phyloP scores from a whole-genome alignment of 2,888 invertebrate genomes.

The Podabrus alpinus region DNA sequence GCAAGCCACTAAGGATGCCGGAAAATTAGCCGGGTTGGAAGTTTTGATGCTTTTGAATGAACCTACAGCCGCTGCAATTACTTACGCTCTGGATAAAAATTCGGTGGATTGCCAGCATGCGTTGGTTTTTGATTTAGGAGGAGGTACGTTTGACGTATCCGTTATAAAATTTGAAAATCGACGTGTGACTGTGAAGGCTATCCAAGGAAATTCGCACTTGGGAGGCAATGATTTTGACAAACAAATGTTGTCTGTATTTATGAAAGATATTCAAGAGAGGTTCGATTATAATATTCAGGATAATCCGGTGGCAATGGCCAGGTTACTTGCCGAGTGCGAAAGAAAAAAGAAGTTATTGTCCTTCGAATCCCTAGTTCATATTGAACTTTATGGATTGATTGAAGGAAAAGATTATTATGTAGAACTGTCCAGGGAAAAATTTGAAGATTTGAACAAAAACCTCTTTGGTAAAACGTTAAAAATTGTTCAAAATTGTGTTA shows the following conservation, averaged over 20 bases:
- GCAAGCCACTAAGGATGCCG: conserved; percentile 98
- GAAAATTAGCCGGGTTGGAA: conserved; percentile 87
- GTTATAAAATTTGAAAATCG: conserved; percentile 98
- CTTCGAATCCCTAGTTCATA: conserved; percentile 51
- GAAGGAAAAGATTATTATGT: conserved; percentile 92
- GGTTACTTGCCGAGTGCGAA: not conserved
- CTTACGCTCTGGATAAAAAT: conserved; percentile 95
- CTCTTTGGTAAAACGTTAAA: conserved; percentile 62
- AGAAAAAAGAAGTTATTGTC: not conserved
- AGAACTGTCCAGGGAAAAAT: conserved; percentile 85
- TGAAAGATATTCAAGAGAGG: not conserved
- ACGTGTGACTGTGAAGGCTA: conserved; percentile 90
- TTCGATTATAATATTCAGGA: not conserved
- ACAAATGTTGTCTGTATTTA: not conserved
- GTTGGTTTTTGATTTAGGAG: conserved; percentile 97
- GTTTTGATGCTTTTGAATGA: conserved; percentile 98
- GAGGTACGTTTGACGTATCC: conserved; percentile 98
- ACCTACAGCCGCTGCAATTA: conserved; percentile 95
- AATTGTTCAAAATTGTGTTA: conserved; percentile 81
- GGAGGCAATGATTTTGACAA: conserved; percentile 99
- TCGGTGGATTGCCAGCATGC: conserved; percentile 97
- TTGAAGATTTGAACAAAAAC: conserved; percentile 90
- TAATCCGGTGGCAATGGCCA: not conserved
- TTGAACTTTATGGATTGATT: conserved; percentile 87
- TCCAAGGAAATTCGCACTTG: conserved; percentile 95